Base-by-base conservation (phyloP, 2,797 vertebrate species). In the Discoglossus pictus region DNA sequence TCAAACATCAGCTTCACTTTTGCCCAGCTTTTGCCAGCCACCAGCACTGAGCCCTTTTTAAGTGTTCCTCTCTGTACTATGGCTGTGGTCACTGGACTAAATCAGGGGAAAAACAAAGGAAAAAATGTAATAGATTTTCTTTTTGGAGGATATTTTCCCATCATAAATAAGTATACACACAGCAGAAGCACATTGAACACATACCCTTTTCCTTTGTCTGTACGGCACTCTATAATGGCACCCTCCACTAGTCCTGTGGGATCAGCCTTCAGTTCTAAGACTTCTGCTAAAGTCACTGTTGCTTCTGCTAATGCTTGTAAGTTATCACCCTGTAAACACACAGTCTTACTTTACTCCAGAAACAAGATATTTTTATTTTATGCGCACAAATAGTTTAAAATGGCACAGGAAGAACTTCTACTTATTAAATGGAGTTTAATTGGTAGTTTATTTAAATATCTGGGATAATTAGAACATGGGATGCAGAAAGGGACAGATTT, bases 1-100 rank as follows among this genome's bases (percentile, higher is more conserved):
- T 99, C 93, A n/a, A 91, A 93, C 81, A 98, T 82, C 77, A 91
- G 83, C 21, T 96, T 94, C 2, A 99, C 94, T 81, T 95, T 98
- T 20, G 92, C 95, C 95, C 94, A 97, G 3, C 84, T 85, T 76
- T 78, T 91, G 15, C 96, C 96, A 4, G 95, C 93, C 70, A 98
- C 95, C 79, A 99, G 83, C 60, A 92, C 55, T 1, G 87, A 91
- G 46, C 95, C 93, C 36, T 90, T 92, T 77, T 74, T 88, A 73
- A 98, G 76, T 7, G 89, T 92, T 75, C 97, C 96, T 73, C 89
- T 90, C 76, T 96, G 93, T 76, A 97, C 79, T 67, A 99, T 87
- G 63, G 89, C 91, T 1, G 96, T 94, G 2, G 95, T 93, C 7
- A 98, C 84, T 1, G 92, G 87, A 25, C 96, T 98, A 79, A 65